phyloP scores from a whole-genome alignment of 2,888 invertebrate species.

The Aethes cnicana region DNA sequence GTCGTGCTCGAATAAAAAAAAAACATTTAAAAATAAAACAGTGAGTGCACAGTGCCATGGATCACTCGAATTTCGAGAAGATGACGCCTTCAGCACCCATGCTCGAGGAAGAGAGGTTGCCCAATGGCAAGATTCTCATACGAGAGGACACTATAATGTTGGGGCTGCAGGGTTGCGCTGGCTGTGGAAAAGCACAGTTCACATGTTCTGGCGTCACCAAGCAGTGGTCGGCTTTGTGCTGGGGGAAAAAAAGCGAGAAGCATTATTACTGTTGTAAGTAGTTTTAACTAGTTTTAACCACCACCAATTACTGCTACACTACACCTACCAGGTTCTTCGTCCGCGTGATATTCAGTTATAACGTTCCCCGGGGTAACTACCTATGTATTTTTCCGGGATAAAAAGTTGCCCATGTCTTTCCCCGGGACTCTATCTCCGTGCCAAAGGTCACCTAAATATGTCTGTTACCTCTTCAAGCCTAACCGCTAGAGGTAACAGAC shows the following conservation, averaged over 20 bases:
- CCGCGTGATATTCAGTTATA: too few relatives aligned
- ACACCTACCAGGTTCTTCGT: background rate
- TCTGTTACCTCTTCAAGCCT: too few relatives aligned
- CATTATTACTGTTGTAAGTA: conserved; percentile 72
- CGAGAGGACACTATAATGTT: conserved; percentile 70
- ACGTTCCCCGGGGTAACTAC: too few relatives aligned
- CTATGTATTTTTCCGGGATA: too few relatives aligned
- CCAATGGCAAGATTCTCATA: conserved; percentile 55
- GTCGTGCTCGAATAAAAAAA: background rate
- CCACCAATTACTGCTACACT: background rate
- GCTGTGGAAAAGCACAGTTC: conserved; percentile 64
- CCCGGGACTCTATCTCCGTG: too few relatives aligned
- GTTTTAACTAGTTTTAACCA: too few relatives aligned
- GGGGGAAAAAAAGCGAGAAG: conserved; percentile 66
- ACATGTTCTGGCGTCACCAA: conserved; percentile 63
- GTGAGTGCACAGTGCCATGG: conserved; percentile 35
- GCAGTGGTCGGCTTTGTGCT: conserved; percentile 71
- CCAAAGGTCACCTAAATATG: too few relatives aligned
- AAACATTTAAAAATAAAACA: background rate
- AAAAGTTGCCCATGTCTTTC: too few relatives aligned
- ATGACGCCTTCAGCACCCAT: conserved; percentile 45
- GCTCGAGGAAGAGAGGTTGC: conserved; percentile 45
- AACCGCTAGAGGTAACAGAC: too few relatives aligned
- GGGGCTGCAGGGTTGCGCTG: conserved; percentile 62
- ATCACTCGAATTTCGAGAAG: conserved; percentile 39